phyloP scores from a whole-genome alignment of 2,113 vertebrate species.

The Nothoprocta pentlandii region DNA sequence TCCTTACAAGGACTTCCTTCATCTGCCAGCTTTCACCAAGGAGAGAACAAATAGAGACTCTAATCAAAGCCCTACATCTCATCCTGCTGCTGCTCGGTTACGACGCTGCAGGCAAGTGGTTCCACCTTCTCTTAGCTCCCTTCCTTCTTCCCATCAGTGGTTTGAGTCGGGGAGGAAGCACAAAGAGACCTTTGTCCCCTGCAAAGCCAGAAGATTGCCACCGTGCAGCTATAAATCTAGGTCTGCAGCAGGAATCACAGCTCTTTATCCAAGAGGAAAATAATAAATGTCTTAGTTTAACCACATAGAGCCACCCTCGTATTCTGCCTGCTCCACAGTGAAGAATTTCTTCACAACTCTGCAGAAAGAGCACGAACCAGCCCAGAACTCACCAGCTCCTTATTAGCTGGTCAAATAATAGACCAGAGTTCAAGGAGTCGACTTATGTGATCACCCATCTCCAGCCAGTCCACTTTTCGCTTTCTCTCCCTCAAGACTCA shows the following conservation, averaged over 20 bases:
- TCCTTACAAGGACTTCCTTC: background rate
- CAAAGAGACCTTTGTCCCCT: background rate
- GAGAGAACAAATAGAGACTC: background rate
- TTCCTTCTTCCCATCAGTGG: background rate
- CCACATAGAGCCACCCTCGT: background rate
- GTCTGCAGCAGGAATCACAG: background rate
- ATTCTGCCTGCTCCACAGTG: background rate
- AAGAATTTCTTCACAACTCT: background rate
- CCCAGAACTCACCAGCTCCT: background rate
- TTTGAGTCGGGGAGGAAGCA: background rate
- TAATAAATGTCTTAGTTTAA: background rate
- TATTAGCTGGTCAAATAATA: background rate
- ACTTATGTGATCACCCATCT: background rate
- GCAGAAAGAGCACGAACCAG: fast-evolving
- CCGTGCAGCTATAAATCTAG: background rate
- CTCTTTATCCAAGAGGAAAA: background rate
- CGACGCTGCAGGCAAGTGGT: background rate
- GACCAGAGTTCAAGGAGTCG: background rate
- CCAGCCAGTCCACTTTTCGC: background rate
- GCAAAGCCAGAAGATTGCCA: background rate
- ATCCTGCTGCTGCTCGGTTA: background rate
- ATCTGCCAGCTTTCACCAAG: background rate
- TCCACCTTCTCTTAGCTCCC: background rate
- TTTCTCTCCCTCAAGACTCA: background rate
- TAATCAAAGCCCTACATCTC: background rate